Evolutionary conservation across 2,113 vertebrate genomes (phyloP).

Genomic region (Thryonomys swinderianus): DNA sequence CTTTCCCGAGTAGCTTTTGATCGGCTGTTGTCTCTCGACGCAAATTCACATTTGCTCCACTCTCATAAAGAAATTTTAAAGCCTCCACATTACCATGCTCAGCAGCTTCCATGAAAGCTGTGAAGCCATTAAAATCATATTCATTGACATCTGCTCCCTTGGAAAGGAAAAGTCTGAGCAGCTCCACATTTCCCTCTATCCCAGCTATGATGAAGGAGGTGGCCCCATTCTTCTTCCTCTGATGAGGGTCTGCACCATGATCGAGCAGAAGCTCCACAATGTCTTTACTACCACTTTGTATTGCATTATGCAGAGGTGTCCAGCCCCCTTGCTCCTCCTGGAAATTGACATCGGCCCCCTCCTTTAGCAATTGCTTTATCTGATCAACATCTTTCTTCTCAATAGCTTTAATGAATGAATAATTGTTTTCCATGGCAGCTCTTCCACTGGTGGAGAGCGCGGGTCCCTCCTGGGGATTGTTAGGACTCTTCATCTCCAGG

Average conservation of each 20-base stretch:
- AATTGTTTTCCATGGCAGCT: accelerated
- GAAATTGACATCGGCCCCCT: slow-evolving; percentile 82
- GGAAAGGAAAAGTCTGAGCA: slow-evolving; percentile 79
- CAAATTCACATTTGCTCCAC: slow-evolving; percentile 82
- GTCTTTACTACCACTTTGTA: not conserved
- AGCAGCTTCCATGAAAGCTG: slow-evolving; percentile 87
- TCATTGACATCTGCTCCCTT: slow-evolving; percentile 71
- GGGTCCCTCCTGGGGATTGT: not conserved
- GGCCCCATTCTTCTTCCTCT: slow-evolving; percentile 84
- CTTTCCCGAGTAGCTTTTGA: slow-evolving; percentile 74
- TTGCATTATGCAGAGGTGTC: slow-evolving; percentile 82
- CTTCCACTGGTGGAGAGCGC: accelerated
- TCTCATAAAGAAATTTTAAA: slow-evolving; percentile 78
- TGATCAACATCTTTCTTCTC: accelerated
- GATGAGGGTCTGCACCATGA: slow-evolving; percentile 70
- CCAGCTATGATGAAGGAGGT: slow-evolving; percentile 84
- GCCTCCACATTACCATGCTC: slow-evolving; percentile 55
- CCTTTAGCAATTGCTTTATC: slow-evolving; percentile 77
- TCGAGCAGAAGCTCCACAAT: slow-evolving; percentile 80
- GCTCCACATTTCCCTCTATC: slow-evolving; percentile 45
- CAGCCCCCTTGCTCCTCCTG: slow-evolving; percentile 61
- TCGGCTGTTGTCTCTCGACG: slow-evolving; percentile 60
- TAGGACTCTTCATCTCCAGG: slow-evolving; percentile 58
- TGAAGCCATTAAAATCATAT: slow-evolving; percentile 82
- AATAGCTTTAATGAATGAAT: slow-evolving; percentile 55